Evolutionary conservation across 2,113 vertebrate species (phyloP).

Genomic region (mouse (Mus musculus)): DNA sequence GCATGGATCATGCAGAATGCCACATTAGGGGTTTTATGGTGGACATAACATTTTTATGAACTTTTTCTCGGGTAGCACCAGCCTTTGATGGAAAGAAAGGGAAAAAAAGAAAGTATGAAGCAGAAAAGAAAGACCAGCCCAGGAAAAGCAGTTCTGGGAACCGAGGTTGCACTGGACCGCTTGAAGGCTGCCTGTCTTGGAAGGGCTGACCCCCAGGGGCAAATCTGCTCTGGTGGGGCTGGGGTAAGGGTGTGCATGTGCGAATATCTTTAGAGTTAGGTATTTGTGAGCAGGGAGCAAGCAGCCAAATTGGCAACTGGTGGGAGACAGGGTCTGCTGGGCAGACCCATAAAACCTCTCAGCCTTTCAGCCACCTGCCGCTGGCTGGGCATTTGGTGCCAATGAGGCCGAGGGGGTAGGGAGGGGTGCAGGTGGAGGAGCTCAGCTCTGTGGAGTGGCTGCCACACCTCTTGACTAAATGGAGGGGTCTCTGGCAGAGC

Average conservation of each 20-base stretch:
- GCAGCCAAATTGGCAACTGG: slow-evolving; percentile 57
- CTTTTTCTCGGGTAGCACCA: slow-evolving; percentile 84
- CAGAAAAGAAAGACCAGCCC: background rate
- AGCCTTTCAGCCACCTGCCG: slow-evolving; percentile 66
- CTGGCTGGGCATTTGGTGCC: background rate
- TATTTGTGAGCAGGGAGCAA: slow-evolving; percentile 65
- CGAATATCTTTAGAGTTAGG: slow-evolving; percentile 65
- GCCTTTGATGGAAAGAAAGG: slow-evolving; percentile 79
- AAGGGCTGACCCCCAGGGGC: background rate
- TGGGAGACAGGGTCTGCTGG: slow-evolving; percentile 66
- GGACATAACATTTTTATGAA: slow-evolving; percentile 87
- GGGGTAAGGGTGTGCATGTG: background rate
- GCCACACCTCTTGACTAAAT: background rate
- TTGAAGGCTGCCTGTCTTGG: background rate
- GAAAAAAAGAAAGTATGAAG: slow-evolving; percentile 22
- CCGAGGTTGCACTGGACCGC: background rate
- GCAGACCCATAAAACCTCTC: slow-evolving; percentile 73
- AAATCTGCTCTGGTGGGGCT: background rate
- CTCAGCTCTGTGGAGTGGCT: background rate
- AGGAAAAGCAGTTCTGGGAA: background rate
- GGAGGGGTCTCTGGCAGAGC: slow-evolving; percentile 7
- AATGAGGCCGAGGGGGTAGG: background rate
- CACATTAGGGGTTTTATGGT: slow-evolving; percentile 85
- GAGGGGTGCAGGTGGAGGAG: background rate
- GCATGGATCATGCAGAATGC: slow-evolving; percentile 85